These are phyloP conservation scores for Cyprinodon tularosa DNA, from an alignment of 2,113 vertebrate genomes.

Conservation along the genomic window DNA sequence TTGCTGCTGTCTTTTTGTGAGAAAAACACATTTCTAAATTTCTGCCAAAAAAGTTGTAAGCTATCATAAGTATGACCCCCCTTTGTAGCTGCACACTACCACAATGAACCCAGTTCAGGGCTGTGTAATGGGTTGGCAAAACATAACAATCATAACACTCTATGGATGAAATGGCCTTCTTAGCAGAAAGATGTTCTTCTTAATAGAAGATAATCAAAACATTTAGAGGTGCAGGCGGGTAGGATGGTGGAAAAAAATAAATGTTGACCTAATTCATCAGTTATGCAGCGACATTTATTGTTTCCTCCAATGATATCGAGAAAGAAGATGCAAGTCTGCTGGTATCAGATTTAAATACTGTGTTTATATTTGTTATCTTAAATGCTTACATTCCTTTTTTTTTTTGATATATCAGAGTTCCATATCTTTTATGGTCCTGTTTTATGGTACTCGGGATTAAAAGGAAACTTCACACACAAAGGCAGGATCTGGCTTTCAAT, in stretches of 20 bases:
- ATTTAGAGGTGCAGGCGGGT: not conserved
- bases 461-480: no score
- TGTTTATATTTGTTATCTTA: no score
- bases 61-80: not conserved
- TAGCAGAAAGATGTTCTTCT: conserved; percentile 16
- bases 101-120: conserved; percentile 12
- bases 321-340: not conserved
- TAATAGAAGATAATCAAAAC: conserved; percentile 26
- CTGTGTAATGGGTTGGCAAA: conserved; percentile 17
- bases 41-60: not conserved
- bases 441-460: no score
- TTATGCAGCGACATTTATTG: not conserved
- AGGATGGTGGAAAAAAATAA: not conserved
- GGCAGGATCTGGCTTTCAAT: no score
- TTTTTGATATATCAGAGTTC: no score
- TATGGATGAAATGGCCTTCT: conserved; percentile 21
- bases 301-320: not conserved
- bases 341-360: no score
- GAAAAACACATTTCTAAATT: conserved; percentile 16
- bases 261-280: not conserved
- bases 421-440: no score
- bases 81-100: conserved; percentile 4
- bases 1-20: conserved; percentile 3
- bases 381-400: no score
- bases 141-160: conserved; percentile 21